phyloP scores from a whole-genome alignment of 2,888 invertebrate genomes.

The Euplexia lucipara region DNA sequence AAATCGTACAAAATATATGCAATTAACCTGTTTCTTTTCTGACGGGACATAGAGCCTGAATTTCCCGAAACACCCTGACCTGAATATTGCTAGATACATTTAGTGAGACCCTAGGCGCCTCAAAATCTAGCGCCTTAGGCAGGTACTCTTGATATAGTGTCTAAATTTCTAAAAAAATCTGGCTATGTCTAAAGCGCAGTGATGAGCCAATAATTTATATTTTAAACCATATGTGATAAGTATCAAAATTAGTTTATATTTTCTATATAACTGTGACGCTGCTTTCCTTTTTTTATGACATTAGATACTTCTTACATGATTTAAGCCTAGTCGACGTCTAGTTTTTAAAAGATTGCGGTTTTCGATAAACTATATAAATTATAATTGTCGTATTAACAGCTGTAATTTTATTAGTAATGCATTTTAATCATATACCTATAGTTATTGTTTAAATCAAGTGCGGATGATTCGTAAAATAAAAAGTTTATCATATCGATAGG shows the following conservation, averaged over 20 bases:
- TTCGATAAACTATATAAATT: conserved; percentile 10
- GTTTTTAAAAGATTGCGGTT: conserved; percentile 27
- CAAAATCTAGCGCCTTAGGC: conserved; percentile 1
- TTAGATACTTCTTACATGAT: conserved; percentile 9
- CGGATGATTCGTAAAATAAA: conserved; percentile 31
- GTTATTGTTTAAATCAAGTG: conserved; percentile 18
- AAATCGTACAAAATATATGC: background rate
- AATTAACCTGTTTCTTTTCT: conserved; percentile 20
- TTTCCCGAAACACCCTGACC: background rate
- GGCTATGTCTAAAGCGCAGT: conserved; percentile 30
- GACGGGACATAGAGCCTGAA: background rate
- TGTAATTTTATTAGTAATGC: conserved; percentile 10
- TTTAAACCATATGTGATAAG: conserved; percentile 40
- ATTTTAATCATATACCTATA: conserved; percentile 11
- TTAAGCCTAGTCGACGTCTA: conserved; percentile 41
- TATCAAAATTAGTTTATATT: conserved; percentile 13
- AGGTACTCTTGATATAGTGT: background rate
- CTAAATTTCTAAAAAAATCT: conserved; percentile 8
- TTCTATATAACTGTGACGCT: conserved; percentile 10
- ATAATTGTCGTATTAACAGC: conserved; percentile 5
- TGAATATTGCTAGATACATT: background rate
- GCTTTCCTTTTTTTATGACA: conserved; percentile 9
- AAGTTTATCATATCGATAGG: conserved; percentile 32
- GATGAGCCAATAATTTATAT: conserved; percentile 25
- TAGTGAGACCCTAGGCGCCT: background rate